phyloP scores from a whole-genome alignment of 2,888 invertebrate species.

The Octonoba sinensis region DNA sequence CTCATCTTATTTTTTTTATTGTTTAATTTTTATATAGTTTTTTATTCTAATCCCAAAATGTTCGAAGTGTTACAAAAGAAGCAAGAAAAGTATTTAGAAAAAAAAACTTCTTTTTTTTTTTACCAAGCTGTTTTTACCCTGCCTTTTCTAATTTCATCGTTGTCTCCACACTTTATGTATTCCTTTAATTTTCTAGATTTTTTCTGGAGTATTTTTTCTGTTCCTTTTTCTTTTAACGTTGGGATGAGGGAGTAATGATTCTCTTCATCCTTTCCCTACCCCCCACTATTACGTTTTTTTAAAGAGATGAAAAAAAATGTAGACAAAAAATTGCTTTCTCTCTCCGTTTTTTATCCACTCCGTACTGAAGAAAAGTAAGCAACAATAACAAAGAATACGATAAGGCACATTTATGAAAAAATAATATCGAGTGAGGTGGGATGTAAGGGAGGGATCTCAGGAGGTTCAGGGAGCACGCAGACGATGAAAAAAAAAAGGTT shows the following conservation, averaged over 20 bases:
- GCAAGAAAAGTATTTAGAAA: slow-evolving; percentile 42
- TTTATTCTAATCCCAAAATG: slow-evolving; percentile 60
- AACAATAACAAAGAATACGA: slow-evolving; percentile 59
- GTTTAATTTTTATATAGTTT: background rate
- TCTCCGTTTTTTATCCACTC: slow-evolving; percentile 20
- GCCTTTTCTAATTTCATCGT: slow-evolving; percentile 61
- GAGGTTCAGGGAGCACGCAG: slow-evolving; percentile 18
- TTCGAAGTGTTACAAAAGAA: slow-evolving; percentile 63
- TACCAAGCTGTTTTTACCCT: slow-evolving; percentile 15
- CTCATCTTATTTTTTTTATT: slow-evolving; percentile 29
- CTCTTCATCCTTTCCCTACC: slow-evolving; percentile 19
- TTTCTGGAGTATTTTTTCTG: slow-evolving; percentile 26
- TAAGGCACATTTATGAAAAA: slow-evolving; percentile 63
- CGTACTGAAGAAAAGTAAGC: slow-evolving; percentile 45
- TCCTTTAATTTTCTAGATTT: slow-evolving; percentile 63
- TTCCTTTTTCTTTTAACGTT: slow-evolving; percentile 23
- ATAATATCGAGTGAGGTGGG: slow-evolving; percentile 47
- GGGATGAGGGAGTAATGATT: slow-evolving; percentile 57
- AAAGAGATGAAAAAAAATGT: slow-evolving; percentile 20
- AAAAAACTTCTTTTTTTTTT: slow-evolving; percentile 13
- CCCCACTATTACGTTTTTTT: slow-evolving; percentile 17
- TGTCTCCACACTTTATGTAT: slow-evolving; percentile 63
- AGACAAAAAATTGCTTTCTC: slow-evolving; percentile 35
- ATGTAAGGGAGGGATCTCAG: slow-evolving; percentile 26
- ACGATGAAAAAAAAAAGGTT: slow-evolving; percentile 10